Base-by-base conservation (phyloP, 2,888 invertebrate genomes). In the Noctua comes region DNA sequence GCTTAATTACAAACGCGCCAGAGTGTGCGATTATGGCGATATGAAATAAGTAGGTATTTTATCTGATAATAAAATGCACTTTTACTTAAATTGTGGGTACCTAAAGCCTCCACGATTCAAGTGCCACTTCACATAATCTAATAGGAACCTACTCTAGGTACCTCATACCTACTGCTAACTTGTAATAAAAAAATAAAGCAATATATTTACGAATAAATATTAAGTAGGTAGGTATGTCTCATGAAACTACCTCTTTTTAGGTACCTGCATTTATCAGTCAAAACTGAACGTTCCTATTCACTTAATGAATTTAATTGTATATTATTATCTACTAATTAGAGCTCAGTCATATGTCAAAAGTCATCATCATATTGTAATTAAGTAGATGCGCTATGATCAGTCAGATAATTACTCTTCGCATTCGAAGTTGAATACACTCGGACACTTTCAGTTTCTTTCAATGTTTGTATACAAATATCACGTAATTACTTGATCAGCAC, bases 401-500 rank as follows among this genome's bases (percentile, higher is more conserved):
- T 43, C 46, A 71, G 62, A 71, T 79, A 76, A 85, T 77, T 46
- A 76, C 40, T 76, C 68, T 77, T 68, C 40, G 73, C 75, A 85
- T 76, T 76, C 57, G 27, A 77, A 83, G 83, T 73, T 73, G 46
- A 80, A 82, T 68, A 83, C 82, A 85, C 83, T 85, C 73, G n/a
- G 86, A 87, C 89, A 91, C 91, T 91, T 91, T 91, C 86, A 76
- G 83, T 90, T 89, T 86, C 88, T 89, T 88, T 84, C 89, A 91
- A 88, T 91, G 89, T 91, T 90, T 89, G 81, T 88, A 88, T 86
- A 90, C 84, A 91, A 90, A 89, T 90, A 88, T 84, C 79, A 89
- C 83, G 88, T 75, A 83, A 86, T 86, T 97, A 97, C 97, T 94
- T 97, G 97, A 84, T 97, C 97, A 80, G 96, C 95, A 91, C 97